These are phyloP conservation scores for Tetraodon nigroviridis DNA, from an alignment of 2,113 vertebrate genomes.

Conservation along the genomic window DNA sequence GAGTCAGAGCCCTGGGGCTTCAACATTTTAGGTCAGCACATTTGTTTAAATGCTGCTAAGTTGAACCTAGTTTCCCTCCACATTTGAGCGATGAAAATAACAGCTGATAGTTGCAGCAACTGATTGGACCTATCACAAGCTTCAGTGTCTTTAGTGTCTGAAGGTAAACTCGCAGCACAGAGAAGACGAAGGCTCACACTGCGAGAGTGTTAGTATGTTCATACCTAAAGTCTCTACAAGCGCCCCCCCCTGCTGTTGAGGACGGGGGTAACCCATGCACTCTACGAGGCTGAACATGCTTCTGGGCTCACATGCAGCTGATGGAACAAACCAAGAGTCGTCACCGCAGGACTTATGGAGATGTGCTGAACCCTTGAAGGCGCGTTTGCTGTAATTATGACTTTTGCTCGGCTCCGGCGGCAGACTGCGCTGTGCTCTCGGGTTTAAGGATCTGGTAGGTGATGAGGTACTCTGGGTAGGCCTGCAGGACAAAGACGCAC, in stretches of 20 bases:
- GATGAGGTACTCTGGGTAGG: conserved; percentile 98
- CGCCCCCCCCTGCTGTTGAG: conserved; percentile 19
- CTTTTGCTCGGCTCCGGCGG: conserved; percentile 90
- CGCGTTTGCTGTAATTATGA: conserved; percentile 78
- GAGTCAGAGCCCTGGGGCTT: no score
- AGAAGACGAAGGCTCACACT: conserved; percentile 36
- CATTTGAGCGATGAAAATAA: no score
- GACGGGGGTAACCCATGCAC: conserved; percentile 32
- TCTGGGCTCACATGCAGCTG: conserved; percentile 62
- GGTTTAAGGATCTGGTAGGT: conserved; percentile 98
- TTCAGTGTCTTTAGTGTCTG: conserved; percentile 31
- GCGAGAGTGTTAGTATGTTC: neutral
- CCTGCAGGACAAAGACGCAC: conserved; percentile 69
- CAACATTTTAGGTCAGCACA: no score
- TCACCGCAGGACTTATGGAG: conserved; percentile 45
- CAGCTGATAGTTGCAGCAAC: no score
- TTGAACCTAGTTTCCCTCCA: no score
- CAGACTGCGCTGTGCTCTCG: conserved; percentile 85
- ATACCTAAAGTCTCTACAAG: conserved; percentile 39
- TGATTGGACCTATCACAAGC: no score
- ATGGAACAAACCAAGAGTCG: conserved; percentile 44
- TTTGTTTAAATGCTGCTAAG: no score
- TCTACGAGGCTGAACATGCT: conserved; percentile 61
- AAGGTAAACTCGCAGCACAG: conserved; percentile 23
- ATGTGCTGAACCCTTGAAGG: conserved; percentile 54